Evolutionary conservation across 2,113 vertebrate genomes (phyloP), one percentile per base, ranked within the genome.

Genomic region (Anseranas semipalmata): DNA sequence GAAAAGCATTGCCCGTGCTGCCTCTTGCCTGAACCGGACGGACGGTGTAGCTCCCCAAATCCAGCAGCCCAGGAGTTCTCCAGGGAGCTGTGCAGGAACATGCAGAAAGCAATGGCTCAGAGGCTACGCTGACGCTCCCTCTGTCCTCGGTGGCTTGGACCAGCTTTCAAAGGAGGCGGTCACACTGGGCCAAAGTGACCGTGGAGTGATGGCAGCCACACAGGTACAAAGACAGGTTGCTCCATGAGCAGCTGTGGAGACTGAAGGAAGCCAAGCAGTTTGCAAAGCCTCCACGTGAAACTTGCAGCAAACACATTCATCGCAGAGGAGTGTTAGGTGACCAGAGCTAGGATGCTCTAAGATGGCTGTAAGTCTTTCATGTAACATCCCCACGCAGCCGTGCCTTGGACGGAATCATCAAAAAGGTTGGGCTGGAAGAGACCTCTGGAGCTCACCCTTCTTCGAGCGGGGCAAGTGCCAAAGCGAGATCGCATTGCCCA

Each of bases 391-490:
- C 19, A 21, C 17, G 9, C 48, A 52, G 68, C 24, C 48, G 9
- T 28, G 68, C n/a, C 35, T 71, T 12, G n/a, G 52, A 35, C 24
- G 20, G 46, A 50, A 35, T 35, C 33, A 17, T 13, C 25, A 46
- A 52, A 52, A 48, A 71, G 48, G 12, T 35, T 37, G 25, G 68
- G 7, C 5, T 4, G 68, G 41, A 52, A 52, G 24, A 12, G 48
- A 71, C 50, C n/a, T 16, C 68, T 46, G 65, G 45, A 63, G 15
- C 33, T 91, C 25, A 30, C 41, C 70, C 56, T 82, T 67, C 65
- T 59, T 1, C 1, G 33, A 80, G 67, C 43, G 56, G 56, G 15
- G 48, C 0, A 0, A 87, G 52, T 0, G 3, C 71, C 80, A 39
- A 84, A 67, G 56, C 20, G 41, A 90, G 86, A 71, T 93, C 83